These are phyloP conservation scores for Hydriomena furcata DNA, from an alignment of 2,888 invertebrate species.

Conservation along the genomic window DNA sequence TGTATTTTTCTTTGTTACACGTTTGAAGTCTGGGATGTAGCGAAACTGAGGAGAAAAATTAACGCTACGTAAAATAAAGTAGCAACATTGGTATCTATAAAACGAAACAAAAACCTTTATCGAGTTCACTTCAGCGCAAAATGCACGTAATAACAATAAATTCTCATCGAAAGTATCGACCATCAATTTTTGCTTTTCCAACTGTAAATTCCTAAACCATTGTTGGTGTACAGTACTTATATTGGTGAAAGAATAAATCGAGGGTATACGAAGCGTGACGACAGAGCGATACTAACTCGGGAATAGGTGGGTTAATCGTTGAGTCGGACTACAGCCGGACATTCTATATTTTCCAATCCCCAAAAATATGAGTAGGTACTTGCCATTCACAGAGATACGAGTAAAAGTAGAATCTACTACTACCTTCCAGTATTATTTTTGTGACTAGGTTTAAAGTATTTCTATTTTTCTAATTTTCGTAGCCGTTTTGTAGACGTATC, in stretches of 20 bases:
- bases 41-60: constrained; percentile 10
- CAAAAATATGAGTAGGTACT: no score
- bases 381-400: no score
- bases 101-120: constrained; percentile 15
- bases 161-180: constrained; percentile 27
- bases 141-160: constrained; percentile 28
- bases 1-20: constrained; percentile 13
- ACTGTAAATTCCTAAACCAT: constrained; percentile 44
- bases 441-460: no score
- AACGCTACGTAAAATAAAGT: constrained; percentile 14
- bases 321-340: constrained; percentile 3
- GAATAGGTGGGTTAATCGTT: constrained; percentile 25
- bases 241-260: constrained; percentile 68
- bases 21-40: constrained; percentile 5
- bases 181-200: constrained; percentile 35
- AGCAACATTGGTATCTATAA: constrained; percentile 1
- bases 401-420: no score
- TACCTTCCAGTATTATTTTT: no score
- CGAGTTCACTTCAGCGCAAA: constrained; percentile 20
- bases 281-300: constrained; percentile 70
- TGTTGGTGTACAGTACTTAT: constrained; percentile 43
- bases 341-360: neutral
- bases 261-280: constrained; percentile 72
- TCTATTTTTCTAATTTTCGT: neutral
- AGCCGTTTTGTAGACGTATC: neutral